These are phyloP conservation scores for Leptinotarsa juncta DNA, from an alignment of 2,888 invertebrate species.

Conservation along the genomic window DNA sequence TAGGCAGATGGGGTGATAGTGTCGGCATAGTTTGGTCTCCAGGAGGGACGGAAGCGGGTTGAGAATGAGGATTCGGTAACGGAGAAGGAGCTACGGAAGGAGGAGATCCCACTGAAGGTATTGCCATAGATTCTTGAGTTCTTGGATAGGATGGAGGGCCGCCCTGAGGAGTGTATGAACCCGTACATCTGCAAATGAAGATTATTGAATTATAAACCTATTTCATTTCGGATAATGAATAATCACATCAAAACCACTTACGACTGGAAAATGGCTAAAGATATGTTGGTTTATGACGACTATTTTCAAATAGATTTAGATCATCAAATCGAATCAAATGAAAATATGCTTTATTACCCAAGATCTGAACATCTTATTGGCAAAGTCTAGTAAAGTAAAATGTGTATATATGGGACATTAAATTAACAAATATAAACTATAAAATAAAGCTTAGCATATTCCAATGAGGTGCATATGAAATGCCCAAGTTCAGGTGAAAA, in stretches of 20 bases:
- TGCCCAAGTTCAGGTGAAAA: too few species aligned
- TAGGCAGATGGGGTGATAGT: slow-evolving; percentile 76
- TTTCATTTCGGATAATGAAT: background rate
- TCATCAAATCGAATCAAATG: too few species aligned
- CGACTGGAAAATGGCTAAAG: background rate
- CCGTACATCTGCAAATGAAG: slow-evolving; percentile 58
- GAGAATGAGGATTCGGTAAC: slow-evolving; percentile 77
- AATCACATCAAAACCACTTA: background rate
- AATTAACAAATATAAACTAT: too few species aligned
- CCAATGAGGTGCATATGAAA: too few species aligned
- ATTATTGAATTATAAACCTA: background rate
- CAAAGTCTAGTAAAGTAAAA: too few species aligned
- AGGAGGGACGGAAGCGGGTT: slow-evolving; percentile 76
- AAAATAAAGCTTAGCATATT: too few species aligned
- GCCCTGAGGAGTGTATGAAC: slow-evolving; percentile 71
- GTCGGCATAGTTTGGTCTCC: slow-evolving; percentile 76
- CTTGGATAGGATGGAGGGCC: slow-evolving; percentile 77
- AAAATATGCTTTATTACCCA: too few species aligned
- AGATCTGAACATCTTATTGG: too few species aligned
- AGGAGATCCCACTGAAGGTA: slow-evolving; percentile 69
- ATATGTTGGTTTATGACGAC: too few species aligned
- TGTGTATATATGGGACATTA: too few species aligned
- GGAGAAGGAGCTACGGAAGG: slow-evolving; percentile 77
- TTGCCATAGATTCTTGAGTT: slow-evolving; percentile 70
- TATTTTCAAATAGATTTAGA: too few species aligned